These are phyloP conservation scores for Anorthoa munda DNA, from an alignment of 2,888 invertebrate genomes.

Conservation along the genomic window DNA sequence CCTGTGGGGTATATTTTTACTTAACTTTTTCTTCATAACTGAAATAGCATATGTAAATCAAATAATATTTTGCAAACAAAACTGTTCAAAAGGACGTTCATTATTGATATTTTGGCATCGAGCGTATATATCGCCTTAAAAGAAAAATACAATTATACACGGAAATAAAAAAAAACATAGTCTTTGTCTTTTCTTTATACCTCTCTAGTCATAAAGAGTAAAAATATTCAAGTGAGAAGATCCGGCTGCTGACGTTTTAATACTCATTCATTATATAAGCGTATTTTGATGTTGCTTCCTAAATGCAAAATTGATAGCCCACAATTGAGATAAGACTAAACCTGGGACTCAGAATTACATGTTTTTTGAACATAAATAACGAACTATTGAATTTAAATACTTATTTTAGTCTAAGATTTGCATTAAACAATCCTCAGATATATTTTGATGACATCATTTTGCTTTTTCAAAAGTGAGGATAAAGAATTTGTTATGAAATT, in stretches of 20 bases:
- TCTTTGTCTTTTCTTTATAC: no score
- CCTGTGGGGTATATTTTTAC: no score
- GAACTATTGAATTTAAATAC: background rate
- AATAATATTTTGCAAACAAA: no score
- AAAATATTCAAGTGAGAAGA: background rate
- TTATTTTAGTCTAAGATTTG: conserved; percentile 4
- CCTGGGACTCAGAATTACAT: background rate
- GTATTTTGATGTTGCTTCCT: conserved; percentile 1
- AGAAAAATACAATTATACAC: no score
- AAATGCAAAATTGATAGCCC: conserved; percentile 1
- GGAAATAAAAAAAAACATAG: no score
- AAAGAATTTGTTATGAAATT: background rate
- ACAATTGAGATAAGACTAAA: conserved; percentile 3
- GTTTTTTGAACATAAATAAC: conserved; percentile 1
- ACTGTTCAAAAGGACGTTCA: no score
- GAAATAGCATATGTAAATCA: no score
- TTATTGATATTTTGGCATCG: no score
- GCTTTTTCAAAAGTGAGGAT: background rate
- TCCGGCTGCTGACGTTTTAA: background rate
- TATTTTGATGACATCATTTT: background rate
- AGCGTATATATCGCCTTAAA: no score
- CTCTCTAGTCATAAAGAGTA: no score
- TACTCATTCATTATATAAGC: conserved; percentile 6
- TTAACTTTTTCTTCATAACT: no score
- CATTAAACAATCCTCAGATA: background rate